A percentile compares a stretch with the other conserved stretches of the same genome.
These are phyloP conservation scores for Monochamus saltuarius DNA, from an alignment of 1,140 invertebrate species.

Conservation along the genomic window DNA sequence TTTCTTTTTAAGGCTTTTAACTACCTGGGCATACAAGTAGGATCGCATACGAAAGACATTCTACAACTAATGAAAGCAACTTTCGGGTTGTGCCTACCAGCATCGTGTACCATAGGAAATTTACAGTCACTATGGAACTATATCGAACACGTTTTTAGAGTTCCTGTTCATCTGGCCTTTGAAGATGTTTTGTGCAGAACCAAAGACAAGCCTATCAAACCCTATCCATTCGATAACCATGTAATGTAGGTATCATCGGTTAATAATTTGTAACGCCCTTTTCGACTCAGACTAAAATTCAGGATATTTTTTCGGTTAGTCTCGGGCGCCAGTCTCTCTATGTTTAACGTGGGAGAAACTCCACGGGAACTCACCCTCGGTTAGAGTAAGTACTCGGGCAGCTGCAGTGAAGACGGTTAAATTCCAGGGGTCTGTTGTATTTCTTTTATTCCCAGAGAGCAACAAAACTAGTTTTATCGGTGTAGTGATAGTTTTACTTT, in stretches of 20 bases:
- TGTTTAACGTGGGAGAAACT: too few species aligned
- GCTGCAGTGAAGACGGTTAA: too few species aligned
- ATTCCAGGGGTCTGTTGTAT: too few species aligned
- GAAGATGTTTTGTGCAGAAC: conserved; percentile 31
- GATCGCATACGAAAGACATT: conserved; percentile 15
- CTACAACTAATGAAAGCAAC: conserved; percentile 24
- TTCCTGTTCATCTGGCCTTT: conserved; percentile 22
- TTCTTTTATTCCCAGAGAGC: too few species aligned
- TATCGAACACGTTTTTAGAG: conserved; percentile 25
- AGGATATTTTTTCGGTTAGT: not conserved
- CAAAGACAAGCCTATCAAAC: conserved; percentile 28
- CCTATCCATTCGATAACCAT: conserved; percentile 23
- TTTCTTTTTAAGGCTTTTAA: conserved; percentile 13
- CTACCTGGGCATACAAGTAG: conserved; percentile 14
- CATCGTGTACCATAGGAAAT: conserved; percentile 29
- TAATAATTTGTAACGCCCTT: not conserved
- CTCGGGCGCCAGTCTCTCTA: not conserved
- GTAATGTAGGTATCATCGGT: conserved; percentile 28
- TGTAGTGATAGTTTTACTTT: too few species aligned
- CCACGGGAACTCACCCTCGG: too few species aligned
- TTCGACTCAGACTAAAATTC: not conserved
- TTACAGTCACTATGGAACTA: conserved; percentile 32
- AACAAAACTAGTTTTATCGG: too few species aligned
- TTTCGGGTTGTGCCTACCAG: conserved; percentile 35
- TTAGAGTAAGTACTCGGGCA: too few species aligned